Conservation (phyloP, 35 echinoderm and acorn worm genomes). For the Diadema setosum region DNA sequence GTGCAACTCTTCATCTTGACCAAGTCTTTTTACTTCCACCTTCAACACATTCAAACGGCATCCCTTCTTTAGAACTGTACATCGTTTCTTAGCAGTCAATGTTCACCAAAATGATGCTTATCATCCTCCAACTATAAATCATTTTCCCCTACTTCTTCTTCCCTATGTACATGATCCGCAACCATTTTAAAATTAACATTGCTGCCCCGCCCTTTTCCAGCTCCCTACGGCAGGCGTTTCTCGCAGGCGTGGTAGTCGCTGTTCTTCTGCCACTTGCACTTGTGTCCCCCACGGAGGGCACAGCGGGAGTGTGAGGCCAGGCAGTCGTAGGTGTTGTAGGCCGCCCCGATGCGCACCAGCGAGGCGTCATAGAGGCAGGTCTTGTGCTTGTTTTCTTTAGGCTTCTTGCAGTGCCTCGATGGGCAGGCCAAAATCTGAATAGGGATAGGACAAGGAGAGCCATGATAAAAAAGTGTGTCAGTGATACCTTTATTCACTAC, state of each 20-base stretch:
- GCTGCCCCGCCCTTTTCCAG: not conserved
- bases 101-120: too few relatives aligned
- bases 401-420: not conserved
- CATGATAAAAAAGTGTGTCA: not conserved
- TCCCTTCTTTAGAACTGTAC: too few relatives aligned
- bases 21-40: too few relatives aligned
- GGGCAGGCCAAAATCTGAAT: too few relatives aligned
- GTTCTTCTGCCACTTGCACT: slow-evolving; percentile 44
- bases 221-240: not conserved
- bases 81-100: too few relatives aligned
- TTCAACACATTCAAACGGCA: too few relatives aligned
- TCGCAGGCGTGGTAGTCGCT: slow-evolving; percentile 3
- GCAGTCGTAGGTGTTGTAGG: slow-evolving; percentile 25
- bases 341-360: not conserved
- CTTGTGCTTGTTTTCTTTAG: not conserved
- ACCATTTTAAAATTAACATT: not conserved
- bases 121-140: too few relatives aligned
- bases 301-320: slow-evolving; percentile 20
- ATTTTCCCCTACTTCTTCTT: too few relatives aligned
- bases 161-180: too few relatives aligned
- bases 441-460: not conserved
- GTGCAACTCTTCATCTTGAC: too few relatives aligned
- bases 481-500: too few relatives aligned
- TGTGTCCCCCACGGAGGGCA: not conserved
- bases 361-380: not conserved